Percentiles rank a stretch among this genome's conserved stretches.
These are phyloP conservation scores for Ceyx melanurus DNA, from an alignment of 2,113 vertebrate species.

Conservation along the genomic window DNA sequence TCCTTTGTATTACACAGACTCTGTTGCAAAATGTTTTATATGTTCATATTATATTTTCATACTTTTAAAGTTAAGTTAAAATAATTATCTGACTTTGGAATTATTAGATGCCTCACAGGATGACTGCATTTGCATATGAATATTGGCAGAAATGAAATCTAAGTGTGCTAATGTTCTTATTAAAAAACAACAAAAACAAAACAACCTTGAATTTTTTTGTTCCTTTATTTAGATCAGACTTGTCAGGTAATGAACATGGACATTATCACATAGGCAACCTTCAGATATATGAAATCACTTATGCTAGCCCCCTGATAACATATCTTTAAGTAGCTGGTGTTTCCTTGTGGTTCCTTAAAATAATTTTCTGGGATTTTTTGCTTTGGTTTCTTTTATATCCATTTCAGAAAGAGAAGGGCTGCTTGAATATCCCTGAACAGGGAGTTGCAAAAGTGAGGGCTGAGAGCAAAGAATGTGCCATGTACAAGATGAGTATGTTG, in stretches of 20 bases:
- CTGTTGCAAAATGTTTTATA: conserved; percentile 2
- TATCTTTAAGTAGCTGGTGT: background rate
- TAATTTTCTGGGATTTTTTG: background rate
- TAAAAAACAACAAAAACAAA: background rate
- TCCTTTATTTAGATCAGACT: background rate
- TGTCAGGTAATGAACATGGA: background rate
- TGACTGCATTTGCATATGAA: background rate
- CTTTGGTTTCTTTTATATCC: background rate
- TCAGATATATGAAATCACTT: background rate
- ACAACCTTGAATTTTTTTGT: background rate
- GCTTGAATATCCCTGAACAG: background rate
- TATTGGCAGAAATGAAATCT: background rate
- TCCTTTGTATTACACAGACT: background rate
- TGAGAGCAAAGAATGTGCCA: background rate
- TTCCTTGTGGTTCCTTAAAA: background rate
- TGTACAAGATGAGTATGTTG: background rate
- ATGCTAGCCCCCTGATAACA: background rate
- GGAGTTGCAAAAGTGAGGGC: background rate
- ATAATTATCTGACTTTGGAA: background rate
- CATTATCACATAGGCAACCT: background rate
- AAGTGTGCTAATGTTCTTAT: conserved; percentile 4
- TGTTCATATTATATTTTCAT: conserved; percentile 39
- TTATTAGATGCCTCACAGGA: background rate
- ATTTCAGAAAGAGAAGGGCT: background rate
- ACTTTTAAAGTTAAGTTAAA: conserved; percentile 24